Evolutionary conservation across 2,888 invertebrate genomes (phyloP).

Genomic region (Nezara viridula): DNA sequence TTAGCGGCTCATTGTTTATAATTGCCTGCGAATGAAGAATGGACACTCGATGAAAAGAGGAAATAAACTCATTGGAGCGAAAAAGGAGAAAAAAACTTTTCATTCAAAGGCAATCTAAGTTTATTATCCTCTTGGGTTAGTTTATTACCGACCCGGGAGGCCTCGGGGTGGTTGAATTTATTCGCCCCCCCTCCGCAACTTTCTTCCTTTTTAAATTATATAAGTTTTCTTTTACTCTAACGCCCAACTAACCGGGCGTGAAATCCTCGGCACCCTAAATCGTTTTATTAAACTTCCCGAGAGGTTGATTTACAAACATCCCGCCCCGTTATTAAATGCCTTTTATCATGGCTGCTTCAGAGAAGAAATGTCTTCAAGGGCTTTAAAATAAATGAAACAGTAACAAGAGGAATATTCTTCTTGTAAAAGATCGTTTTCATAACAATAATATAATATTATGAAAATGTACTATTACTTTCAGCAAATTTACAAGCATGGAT

Average conservation of each 20-base stretch:
- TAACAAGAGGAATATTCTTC: not conserved
- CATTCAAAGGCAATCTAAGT: constrained; percentile 59
- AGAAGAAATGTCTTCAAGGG: not conserved
- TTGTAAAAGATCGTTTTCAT: no score
- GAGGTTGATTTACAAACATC: constrained; percentile 19
- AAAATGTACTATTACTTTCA: no score
- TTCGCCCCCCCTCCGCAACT: constrained; percentile 16
- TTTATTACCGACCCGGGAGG: constrained; percentile 6
- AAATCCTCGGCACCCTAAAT: not conserved
- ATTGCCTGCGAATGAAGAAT: not conserved
- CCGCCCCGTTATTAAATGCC: not conserved
- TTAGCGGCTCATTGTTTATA: constrained; percentile 2
- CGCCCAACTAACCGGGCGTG: constrained; percentile 24
- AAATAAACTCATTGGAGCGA: constrained; percentile 27
- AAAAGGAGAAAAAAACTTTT: constrained; percentile 40
- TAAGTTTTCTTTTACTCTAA: constrained; percentile 51
- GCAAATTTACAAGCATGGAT: no score
- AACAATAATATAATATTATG: no score
- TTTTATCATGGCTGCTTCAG: not conserved
- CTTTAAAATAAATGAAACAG: not conserved
- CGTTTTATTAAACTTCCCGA: constrained; percentile 10
- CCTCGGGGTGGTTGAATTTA: constrained; percentile 16
- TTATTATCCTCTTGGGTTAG: constrained; percentile 58
- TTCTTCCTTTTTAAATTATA: constrained; percentile 57
- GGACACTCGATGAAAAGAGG: not conserved